Evolutionary conservation across 2,888 invertebrate species (phyloP).

Genomic region (Eupsilia transversa): DNA sequence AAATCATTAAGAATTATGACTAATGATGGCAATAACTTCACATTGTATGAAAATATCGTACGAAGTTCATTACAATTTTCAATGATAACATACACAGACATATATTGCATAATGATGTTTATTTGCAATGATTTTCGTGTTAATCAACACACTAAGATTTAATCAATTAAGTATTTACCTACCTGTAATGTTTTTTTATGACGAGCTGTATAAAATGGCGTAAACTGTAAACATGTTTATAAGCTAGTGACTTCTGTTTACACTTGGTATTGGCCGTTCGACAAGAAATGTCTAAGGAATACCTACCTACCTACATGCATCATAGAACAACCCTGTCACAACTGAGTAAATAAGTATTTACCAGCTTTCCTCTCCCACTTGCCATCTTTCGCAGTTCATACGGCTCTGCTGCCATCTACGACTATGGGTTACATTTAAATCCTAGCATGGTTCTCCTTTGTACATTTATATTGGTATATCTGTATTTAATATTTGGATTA

Average conservation of each 20-base stretch:
- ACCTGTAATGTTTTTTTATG: background rate
- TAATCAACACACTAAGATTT: constrained; percentile 16
- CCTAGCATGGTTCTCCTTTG: background rate
- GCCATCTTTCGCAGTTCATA: background rate
- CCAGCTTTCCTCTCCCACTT: background rate
- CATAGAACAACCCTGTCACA: constrained; percentile 3
- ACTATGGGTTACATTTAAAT: background rate
- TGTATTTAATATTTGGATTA: background rate
- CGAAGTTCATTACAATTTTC: constrained; percentile 50
- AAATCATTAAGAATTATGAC: constrained; percentile 50
- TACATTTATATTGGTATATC: background rate
- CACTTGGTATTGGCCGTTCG: constrained; percentile 15
- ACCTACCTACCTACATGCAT: background rate
- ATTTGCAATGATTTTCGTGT: constrained; percentile 36
- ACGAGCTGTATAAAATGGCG: background rate
- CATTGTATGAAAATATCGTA: constrained; percentile 39
- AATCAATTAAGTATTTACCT: constrained; percentile 7
- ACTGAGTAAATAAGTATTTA: background rate
- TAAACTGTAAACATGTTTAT: constrained; percentile 40
- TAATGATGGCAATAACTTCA: constrained; percentile 46
- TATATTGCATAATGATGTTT: constrained; percentile 42
- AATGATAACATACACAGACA: constrained; percentile 42
- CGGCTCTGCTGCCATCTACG: background rate
- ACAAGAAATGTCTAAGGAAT: constrained; percentile 13
- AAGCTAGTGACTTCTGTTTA: constrained; percentile 30